These are phyloP conservation scores for Leptopilina syphax DNA, from an alignment of 2,888 invertebrate species.

Conservation along the genomic window DNA sequence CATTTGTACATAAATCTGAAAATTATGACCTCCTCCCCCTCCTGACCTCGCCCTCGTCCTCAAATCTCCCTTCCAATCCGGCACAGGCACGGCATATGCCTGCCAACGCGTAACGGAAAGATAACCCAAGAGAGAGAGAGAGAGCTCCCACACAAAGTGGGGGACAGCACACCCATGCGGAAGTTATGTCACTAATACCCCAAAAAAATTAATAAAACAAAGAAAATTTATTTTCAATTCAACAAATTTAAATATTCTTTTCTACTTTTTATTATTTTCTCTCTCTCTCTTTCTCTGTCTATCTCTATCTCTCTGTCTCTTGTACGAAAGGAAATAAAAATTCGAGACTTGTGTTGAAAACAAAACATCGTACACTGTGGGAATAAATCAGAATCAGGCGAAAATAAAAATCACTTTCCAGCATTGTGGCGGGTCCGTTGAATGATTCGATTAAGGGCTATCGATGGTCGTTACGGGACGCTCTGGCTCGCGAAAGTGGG, in stretches of 20 bases:
- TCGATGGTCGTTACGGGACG: conserved; percentile 74
- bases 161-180: conserved; percentile 48
- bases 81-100: conserved; percentile 67
- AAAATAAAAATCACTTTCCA: conserved; percentile 77
- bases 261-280: no score
- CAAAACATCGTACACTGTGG: not conserved
- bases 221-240: not conserved
- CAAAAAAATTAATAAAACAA: no score
- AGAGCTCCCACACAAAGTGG: conserved; percentile 24
- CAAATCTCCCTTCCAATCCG: conserved; percentile 41
- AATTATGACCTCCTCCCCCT: conserved; percentile 70
- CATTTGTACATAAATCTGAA: conserved; percentile 75
- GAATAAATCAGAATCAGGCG: conserved; percentile 75
- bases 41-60: conserved; percentile 47
- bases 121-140: conserved; percentile 62
- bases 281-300: no score
- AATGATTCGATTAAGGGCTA: conserved; percentile 75
- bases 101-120: conserved; percentile 75
- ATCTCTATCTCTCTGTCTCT: no score
- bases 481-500: conserved; percentile 49
- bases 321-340: no score
- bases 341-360: no score
- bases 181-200: conserved; percentile 46
- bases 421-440: conserved; percentile 67
- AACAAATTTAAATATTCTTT: not conserved